Conservation (phyloP, 2,797 vertebrate species). For the Trachurus trachurus region DNA sequence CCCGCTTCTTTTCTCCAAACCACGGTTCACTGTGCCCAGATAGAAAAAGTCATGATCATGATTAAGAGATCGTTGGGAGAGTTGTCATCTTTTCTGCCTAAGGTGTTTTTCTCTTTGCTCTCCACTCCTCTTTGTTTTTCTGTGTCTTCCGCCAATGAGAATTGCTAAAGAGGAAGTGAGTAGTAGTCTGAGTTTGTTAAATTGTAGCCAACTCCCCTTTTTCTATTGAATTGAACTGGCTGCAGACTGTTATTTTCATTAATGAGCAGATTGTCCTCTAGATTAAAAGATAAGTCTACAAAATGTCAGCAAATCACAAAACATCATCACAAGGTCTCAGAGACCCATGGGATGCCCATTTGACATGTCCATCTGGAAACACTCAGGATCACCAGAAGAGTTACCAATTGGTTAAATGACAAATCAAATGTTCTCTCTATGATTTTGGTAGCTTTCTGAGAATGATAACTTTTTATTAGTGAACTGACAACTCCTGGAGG, state of each 20-base stretch:
- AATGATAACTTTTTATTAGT: neutral
- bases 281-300: neutral
- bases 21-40: neutral
- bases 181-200: conserved; percentile 54
- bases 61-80: conserved; percentile 18
- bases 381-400: neutral
- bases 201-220: neutral
- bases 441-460: neutral
- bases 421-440: neutral
- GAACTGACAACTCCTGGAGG: neutral
- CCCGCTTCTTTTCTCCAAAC: conserved; percentile 35
- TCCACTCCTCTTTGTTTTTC: conserved; percentile 38
- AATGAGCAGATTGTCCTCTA: neutral
- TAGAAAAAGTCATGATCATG: conserved; percentile 32
- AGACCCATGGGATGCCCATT: neutral
- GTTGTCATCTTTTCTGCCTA: conserved; percentile 7
- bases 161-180: conserved; percentile 67
- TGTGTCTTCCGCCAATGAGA: conserved; percentile 33
- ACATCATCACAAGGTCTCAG: neutral
- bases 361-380: neutral
- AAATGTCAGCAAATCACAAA: neutral
- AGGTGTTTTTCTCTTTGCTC: conserved; percentile 25
- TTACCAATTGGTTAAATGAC: neutral
- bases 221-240: neutral
- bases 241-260: neutral